Conservation (phyloP, 1,140 invertebrate genomes). For the Medauroidea extradentata region DNA sequence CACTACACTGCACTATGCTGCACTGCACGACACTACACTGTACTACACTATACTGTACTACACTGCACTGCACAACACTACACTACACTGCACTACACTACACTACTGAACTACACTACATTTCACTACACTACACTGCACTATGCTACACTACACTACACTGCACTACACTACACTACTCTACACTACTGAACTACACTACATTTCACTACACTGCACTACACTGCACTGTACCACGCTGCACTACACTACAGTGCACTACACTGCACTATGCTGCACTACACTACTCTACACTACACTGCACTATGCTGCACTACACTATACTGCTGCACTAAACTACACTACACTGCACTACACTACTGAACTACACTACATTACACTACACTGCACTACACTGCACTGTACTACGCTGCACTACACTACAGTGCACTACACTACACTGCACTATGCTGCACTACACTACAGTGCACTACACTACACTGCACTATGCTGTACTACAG, state of each 20-base stretch:
- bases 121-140: neutral
- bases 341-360: conserved; percentile 6
- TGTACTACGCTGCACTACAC: conserved; percentile 2
- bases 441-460: conserved; percentile 4
- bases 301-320: neutral
- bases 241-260: conserved; percentile 5
- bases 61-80: conserved; percentile 2
- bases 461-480: conserved; percentile 8
- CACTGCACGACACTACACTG: conserved; percentile 7
- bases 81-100: conserved; percentile 5
- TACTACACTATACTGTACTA: conserved; percentile 2
- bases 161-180: conserved; percentile 2
- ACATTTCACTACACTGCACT: neutral
- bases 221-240: conserved; percentile 2
- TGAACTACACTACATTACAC: no score
- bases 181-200: conserved; percentile 1
- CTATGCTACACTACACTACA: conserved; percentile 6
- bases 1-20: conserved; percentile 6
- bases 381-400: conserved; percentile 4
- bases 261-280: neutral
- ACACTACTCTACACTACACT: conserved; percentile 5
- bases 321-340: neutral
- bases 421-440: conserved; percentile 4
- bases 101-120: conserved; percentile 7
- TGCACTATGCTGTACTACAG: neutral